Percentiles rank a stretch among this genome's conserved stretches.
phyloP scores from a whole-genome alignment of 2,797 vertebrate species.

The Tragopan temminckii region DNA sequence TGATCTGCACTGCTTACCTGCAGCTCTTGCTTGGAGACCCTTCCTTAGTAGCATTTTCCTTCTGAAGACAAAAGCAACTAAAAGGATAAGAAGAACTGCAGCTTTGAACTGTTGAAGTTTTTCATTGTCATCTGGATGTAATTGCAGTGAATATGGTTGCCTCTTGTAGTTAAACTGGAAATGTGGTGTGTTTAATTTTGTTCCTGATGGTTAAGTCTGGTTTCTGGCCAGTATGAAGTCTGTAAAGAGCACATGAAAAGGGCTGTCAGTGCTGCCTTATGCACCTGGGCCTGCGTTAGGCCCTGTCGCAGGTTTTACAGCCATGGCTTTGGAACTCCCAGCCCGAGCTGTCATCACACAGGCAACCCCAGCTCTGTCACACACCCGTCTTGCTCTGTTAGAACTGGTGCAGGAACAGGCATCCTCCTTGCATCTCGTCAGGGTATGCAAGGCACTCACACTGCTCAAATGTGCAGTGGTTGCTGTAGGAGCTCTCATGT shows the following conservation, averaged over 20 bases:
- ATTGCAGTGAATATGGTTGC: not conserved
- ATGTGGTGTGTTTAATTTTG: not conserved
- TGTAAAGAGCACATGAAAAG: accelerated
- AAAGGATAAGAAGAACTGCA: not conserved
- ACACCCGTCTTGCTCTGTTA: not conserved
- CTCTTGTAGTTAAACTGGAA: not conserved
- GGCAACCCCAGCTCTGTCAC: not conserved
- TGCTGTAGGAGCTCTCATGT: not conserved
- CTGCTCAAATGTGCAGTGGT: not conserved
- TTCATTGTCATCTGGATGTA: not conserved
- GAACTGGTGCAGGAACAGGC: not conserved
- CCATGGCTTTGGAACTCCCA: not conserved
- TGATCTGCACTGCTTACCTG: not conserved
- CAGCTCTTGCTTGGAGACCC: not conserved
- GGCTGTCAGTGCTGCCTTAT: not conserved
- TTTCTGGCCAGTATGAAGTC: not conserved
- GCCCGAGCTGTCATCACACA: not conserved
- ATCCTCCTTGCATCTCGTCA: not conserved
- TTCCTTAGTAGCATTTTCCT: not conserved
- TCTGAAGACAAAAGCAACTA: not conserved
- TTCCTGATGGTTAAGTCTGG: not conserved
- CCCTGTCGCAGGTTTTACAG: not conserved
- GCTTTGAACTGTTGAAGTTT: not conserved
- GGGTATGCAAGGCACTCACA: accelerated
- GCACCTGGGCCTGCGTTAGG: not conserved